Evolutionary conservation across 53 echinoderm and acorn worm species (phyloP).

Genomic region (Paelopatides confundens): DNA sequence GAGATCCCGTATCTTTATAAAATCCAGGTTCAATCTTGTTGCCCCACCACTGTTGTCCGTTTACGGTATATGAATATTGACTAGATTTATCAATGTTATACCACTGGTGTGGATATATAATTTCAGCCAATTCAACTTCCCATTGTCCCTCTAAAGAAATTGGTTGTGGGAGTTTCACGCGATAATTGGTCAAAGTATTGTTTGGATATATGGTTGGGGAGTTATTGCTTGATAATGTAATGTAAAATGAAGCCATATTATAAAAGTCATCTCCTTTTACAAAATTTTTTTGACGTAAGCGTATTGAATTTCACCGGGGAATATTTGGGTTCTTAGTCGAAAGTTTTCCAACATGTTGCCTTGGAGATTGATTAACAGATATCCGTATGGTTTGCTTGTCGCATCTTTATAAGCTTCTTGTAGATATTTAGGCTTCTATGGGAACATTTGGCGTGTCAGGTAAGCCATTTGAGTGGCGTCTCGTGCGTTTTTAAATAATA

Average conservation of each 20-base stretch:
- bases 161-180: constrained; percentile 24
- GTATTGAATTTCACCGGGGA: no score
- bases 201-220: constrained; percentile 38
- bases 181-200: constrained; percentile 52
- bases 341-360: no score
- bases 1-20: neutral
- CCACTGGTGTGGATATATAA: constrained; percentile 55
- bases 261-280: no score
- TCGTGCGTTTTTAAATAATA: no score
- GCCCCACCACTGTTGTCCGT: neutral
- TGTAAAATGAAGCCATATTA: constrained; percentile 43
- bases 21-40: neutral
- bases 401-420: no score
- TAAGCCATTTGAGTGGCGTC: no score
- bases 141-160: constrained; percentile 19
- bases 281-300: no score
- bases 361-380: no score
- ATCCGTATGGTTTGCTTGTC: no score
- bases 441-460: no score
- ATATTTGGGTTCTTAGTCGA: no score
- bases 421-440: no score
- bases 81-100: constrained; percentile 30
- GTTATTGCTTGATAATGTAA: constrained; percentile 66
- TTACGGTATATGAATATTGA: constrained; percentile 5
- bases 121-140: constrained; percentile 46